Evolutionary conservation across 2,113 vertebrate species (phyloP).

Genomic region (Oreochromis tanganicae): DNA sequence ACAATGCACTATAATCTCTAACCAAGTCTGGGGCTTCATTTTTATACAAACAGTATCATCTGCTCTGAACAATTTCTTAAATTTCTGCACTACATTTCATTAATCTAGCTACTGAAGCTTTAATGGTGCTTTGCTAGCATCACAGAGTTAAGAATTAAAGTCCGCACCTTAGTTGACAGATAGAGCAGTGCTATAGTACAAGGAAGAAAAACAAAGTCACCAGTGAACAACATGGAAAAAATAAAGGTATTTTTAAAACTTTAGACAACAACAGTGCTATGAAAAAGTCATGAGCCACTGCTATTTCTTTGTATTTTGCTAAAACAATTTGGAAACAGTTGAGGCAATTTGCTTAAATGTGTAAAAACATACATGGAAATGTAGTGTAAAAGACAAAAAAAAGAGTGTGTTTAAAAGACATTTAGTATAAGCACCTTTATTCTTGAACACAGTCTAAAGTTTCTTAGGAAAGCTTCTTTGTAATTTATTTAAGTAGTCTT

Average conservation of each 20-base stretch:
- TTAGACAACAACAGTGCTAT: background rate
- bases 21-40: rapidly evolving
- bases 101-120: background rate
- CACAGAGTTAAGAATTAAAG: background rate
- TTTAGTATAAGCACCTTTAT: rapidly evolving
- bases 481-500: background rate
- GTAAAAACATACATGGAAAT: background rate
- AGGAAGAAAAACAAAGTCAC: rapidly evolving
- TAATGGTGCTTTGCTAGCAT: background rate
- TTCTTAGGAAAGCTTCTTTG: rapidly evolving
- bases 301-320: rapidly evolving
- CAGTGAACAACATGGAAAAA: background rate
- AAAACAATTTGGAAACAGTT: background rate
- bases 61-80: background rate
- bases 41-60: background rate
- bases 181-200: too few species aligned
- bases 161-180: too few species aligned
- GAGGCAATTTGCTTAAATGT: background rate
- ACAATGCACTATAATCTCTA: background rate
- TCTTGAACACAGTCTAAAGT: background rate
- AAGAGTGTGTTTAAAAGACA: rapidly evolving
- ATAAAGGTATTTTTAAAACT: rapidly evolving
- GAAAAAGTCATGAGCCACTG: background rate
- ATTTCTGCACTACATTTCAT: rapidly evolving
- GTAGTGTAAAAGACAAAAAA: rapidly evolving